phyloP scores from a whole-genome alignment of 2,888 invertebrate species.

The Hyppa rectilinea region DNA sequence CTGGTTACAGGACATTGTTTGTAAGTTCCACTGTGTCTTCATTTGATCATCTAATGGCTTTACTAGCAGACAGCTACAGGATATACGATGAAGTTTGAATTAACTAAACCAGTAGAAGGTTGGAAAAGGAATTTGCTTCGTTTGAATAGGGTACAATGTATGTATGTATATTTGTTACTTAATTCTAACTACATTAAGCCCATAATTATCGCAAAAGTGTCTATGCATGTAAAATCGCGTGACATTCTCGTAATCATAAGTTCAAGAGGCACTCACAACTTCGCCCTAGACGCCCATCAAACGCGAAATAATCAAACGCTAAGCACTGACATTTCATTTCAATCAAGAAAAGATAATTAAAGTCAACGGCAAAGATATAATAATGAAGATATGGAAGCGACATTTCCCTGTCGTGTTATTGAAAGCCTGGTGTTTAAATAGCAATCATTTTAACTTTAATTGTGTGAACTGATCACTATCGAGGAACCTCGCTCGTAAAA shows the following conservation, averaged over 20 bases:
- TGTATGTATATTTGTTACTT: neutral
- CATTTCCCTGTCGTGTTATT: slow-evolving; percentile 56
- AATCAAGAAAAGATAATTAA: slow-evolving; percentile 59
- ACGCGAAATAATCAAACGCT: slow-evolving; percentile 25
- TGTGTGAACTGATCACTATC: slow-evolving; percentile 76
- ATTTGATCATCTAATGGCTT: slow-evolving; percentile 56
- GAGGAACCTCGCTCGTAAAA: slow-evolving; percentile 53
- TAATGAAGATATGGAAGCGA: slow-evolving; percentile 52
- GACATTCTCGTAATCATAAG: slow-evolving; percentile 19
- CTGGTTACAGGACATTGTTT: slow-evolving; percentile 39
- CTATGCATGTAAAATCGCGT: slow-evolving; percentile 31
- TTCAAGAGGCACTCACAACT: slow-evolving; percentile 29
- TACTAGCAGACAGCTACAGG: neutral
- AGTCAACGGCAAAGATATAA: slow-evolving; percentile 53
- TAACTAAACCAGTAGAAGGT: neutral
- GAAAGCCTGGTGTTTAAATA: slow-evolving; percentile 59
- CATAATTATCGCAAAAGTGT: neutral
- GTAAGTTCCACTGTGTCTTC: slow-evolving; percentile 34
- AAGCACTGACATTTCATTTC: slow-evolving; percentile 55
- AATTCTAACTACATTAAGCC: neutral
- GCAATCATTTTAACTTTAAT: slow-evolving; percentile 74
- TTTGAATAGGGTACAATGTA: neutral
- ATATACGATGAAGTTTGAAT: slow-evolving; percentile 3
- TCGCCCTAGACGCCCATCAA: slow-evolving; percentile 4
- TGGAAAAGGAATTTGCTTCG: neutral